phyloP scores from a whole-genome alignment of 2,797 vertebrate species.

The Micrastur ruficollis region DNA sequence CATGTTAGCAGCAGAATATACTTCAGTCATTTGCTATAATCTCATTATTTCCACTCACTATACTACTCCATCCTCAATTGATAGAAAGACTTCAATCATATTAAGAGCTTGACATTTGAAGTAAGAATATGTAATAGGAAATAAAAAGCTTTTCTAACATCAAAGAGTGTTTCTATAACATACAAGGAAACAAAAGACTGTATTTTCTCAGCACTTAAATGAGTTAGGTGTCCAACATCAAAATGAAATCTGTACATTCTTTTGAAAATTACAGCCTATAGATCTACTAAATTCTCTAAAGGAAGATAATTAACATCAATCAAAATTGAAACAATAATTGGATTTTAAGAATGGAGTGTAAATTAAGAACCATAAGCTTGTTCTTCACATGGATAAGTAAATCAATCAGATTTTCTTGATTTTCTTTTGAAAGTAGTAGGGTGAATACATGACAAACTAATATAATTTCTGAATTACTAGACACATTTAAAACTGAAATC shows the following conservation, averaged over 20 bases:
- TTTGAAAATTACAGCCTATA: background rate
- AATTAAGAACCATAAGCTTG: background rate
- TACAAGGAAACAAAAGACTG: background rate
- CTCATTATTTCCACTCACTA: background rate
- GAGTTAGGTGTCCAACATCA: background rate
- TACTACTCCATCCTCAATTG: background rate
- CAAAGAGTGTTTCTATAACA: background rate
- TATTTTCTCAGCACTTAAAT: background rate
- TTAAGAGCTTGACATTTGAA: background rate
- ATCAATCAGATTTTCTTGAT: background rate
- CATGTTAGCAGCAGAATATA: background rate
- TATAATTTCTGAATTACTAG: background rate
- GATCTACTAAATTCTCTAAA: background rate
- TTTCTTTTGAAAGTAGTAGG: background rate
- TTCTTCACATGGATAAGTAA: background rate
- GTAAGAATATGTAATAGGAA: background rate
- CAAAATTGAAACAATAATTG: background rate
- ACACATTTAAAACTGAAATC: background rate
- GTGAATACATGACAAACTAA: background rate
- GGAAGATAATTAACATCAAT: background rate
- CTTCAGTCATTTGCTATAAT: background rate
- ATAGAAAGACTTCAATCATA: background rate
- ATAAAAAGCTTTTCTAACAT: background rate
- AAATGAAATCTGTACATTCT: background rate
- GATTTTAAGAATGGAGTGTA: background rate